Evolutionary conservation across 2,797 vertebrate species (phyloP).

Genomic region (Anas acuta): DNA sequence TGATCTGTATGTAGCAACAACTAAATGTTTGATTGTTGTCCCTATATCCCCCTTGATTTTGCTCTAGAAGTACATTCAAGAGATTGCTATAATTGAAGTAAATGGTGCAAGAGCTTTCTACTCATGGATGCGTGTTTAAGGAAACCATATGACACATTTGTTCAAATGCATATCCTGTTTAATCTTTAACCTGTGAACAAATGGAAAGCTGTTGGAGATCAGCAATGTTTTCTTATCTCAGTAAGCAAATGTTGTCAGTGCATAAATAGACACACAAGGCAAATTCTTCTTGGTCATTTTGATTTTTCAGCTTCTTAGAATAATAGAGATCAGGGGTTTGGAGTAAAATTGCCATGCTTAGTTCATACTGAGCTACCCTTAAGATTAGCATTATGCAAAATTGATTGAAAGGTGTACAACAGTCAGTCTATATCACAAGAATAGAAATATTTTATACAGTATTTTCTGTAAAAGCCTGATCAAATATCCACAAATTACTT

Average conservation of each 20-base stretch:
- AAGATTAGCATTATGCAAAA: background rate
- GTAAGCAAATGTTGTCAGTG: background rate
- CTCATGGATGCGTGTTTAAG: background rate
- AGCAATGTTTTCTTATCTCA: background rate
- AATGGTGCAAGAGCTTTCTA: background rate
- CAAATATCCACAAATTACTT: background rate
- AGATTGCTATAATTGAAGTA: background rate
- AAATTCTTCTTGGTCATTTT: background rate
- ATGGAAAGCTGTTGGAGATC: background rate
- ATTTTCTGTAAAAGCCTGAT: background rate
- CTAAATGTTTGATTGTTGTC: background rate
- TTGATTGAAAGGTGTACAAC: background rate
- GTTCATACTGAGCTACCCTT: background rate
- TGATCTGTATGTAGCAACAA: background rate
- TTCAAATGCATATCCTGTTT: background rate
- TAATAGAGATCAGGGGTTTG: background rate
- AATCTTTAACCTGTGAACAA: background rate
- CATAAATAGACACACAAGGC: background rate
- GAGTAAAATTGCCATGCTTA: background rate
- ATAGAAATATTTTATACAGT: background rate
- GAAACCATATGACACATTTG: background rate
- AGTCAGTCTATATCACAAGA: background rate
- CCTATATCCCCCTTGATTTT: background rate
- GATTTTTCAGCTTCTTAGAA: background rate
- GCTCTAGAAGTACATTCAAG: background rate